Conservation (phyloP, 2,113 vertebrate genomes). For the Hydropotes inermis region DNA sequence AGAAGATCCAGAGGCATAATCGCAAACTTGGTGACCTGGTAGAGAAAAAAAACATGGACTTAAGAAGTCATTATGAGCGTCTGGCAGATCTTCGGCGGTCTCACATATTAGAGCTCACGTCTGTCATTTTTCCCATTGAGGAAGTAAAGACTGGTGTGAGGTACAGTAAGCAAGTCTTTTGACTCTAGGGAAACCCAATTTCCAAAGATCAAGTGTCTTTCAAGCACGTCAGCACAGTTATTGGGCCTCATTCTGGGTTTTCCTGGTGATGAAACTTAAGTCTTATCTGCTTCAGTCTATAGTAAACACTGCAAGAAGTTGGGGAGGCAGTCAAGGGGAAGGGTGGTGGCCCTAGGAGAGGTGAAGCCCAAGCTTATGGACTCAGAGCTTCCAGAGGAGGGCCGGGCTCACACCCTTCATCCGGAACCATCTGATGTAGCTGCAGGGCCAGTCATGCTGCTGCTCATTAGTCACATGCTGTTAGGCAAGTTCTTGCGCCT, state of each 20-base stretch:
- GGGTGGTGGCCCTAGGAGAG: not conserved
- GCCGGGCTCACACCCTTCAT: not conserved
- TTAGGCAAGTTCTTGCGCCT: not conserved
- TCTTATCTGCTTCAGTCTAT: conserved; percentile 39
- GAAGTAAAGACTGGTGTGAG: conserved; percentile 93
- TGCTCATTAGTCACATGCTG: not conserved
- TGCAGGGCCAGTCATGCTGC: not conserved
- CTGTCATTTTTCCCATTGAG: conserved; percentile 92
- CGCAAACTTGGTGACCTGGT: conserved; percentile 90
- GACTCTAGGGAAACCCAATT: not conserved
- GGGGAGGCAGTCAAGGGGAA: not conserved
- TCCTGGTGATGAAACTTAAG: not conserved
- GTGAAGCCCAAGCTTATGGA: not conserved
- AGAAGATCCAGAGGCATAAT: conserved; percentile 95
- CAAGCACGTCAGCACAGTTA: not conserved
- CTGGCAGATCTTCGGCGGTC: conserved; percentile 86
- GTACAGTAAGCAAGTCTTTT: conserved; percentile 73
- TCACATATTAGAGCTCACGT: conserved; percentile 92
- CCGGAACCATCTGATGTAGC: not conserved
- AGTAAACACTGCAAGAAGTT: not conserved
- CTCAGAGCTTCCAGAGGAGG: not conserved
- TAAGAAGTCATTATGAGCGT: conserved; percentile 84
- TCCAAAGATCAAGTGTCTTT: not conserved
- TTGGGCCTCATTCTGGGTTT: not conserved
- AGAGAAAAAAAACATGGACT: conserved; percentile 86